Evolutionary conservation across 2,113 vertebrate species (phyloP).

Genomic region (Lophius piscatorius): DNA sequence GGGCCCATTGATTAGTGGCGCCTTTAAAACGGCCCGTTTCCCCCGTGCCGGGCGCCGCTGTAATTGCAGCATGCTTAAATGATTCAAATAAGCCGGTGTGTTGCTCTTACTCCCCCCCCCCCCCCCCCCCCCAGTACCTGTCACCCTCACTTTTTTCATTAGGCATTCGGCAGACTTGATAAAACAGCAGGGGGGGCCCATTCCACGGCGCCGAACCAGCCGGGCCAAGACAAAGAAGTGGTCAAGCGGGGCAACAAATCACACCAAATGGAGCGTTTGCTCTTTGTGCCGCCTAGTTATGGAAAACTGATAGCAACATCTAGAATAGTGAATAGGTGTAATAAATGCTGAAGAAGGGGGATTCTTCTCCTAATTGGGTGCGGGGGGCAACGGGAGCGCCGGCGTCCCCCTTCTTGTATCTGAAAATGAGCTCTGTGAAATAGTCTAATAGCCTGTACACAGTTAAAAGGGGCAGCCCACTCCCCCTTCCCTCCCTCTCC

Average conservation of each 20-base stretch:
- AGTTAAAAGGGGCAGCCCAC: constrained; percentile 70
- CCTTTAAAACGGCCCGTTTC: constrained; percentile 88
- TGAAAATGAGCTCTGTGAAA: constrained; percentile 83
- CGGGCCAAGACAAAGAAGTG: constrained; percentile 91
- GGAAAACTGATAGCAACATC: constrained; percentile 89
- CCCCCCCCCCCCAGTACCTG: constrained; percentile 83
- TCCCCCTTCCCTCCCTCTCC: constrained; percentile 4
- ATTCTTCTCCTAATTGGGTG: constrained; percentile 94
- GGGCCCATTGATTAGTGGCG: constrained; percentile 95
- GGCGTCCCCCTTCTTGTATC: constrained; percentile 72
- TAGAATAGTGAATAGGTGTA: constrained; percentile 93
- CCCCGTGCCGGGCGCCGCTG: constrained; percentile 87
- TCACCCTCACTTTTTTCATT: constrained; percentile 95
- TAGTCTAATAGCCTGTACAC: constrained; percentile 77
- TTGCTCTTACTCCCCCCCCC: constrained; percentile 75
- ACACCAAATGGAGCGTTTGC: constrained; percentile 94
- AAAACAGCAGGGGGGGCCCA: constrained; percentile 95
- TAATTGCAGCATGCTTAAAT: constrained; percentile 97
- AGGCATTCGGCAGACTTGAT: constrained; percentile 98
- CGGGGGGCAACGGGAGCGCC: constrained; percentile 60
- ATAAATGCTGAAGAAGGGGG: constrained; percentile 95
- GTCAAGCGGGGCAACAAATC: constrained; percentile 99
- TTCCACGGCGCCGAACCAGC: constrained; percentile 93
- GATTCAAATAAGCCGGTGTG: constrained; percentile 92
- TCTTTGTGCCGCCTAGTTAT: constrained; percentile 93